Percentiles rank a stretch among this genome's conserved stretches.
These are phyloP conservation scores for Brachyrhaphis roseni DNA, from an alignment of 2,797 vertebrate genomes.

Conservation along the genomic window DNA sequence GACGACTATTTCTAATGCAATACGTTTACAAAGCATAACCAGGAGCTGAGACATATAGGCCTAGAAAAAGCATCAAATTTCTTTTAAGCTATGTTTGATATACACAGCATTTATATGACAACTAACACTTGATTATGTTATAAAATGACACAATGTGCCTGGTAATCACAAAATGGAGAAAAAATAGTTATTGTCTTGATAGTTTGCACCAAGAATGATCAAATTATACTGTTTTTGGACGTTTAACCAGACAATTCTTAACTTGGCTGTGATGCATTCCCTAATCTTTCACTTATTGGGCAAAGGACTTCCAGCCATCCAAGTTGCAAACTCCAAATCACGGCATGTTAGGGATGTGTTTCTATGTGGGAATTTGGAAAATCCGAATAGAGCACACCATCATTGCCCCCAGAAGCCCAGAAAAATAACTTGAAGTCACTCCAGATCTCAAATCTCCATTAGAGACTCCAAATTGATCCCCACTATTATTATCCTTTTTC, in stretches of 20 bases:
- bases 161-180: neutral
- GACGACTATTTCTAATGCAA: neutral
- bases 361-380: neutral
- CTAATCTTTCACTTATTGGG: neutral
- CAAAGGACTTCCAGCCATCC: neutral
- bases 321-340: neutral
- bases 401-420: neutral
- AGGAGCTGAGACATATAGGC: too few species aligned
- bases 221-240: neutral
- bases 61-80: neutral
- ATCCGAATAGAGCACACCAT: neutral
- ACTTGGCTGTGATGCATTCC: neutral
- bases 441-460: constrained; percentile 1
- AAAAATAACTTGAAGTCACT: neutral
- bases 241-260: neutral
- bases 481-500: constrained; percentile 11
- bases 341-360: neutral
- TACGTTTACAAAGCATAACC: neutral
- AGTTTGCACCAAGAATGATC: neutral
- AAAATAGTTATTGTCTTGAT: neutral
- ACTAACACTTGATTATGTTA: too few species aligned
- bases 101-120: too few species aligned
- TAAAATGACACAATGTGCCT: too few species aligned
- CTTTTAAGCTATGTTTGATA: neutral
- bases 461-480: constrained; percentile 27